These are phyloP conservation scores for Mongoloraphidia duomilia DNA, from an alignment of 2,888 invertebrate genomes.

Conservation along the genomic window DNA sequence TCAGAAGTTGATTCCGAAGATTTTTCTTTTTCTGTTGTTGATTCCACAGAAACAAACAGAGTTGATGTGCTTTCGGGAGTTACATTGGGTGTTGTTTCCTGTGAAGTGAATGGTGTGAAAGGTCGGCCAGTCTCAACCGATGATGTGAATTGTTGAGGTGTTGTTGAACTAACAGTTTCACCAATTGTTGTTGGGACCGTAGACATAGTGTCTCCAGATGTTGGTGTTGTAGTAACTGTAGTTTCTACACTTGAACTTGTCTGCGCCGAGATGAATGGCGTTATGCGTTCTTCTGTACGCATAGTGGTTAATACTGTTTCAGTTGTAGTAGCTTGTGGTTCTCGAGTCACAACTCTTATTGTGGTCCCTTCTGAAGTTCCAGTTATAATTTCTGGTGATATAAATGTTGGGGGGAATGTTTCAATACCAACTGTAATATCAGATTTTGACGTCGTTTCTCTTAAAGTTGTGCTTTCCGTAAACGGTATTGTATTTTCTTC, in stretches of 20 bases:
- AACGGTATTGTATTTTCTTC: constrained; percentile 1
- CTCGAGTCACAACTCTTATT: no score
- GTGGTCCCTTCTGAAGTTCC: no score
- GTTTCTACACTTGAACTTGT: not conserved
- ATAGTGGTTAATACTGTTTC: no score
- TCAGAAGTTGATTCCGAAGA: constrained; percentile 8
- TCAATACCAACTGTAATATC: not conserved
- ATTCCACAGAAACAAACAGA: constrained; percentile 2
- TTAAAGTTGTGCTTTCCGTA: not conserved
- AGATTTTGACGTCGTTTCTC: not conserved
- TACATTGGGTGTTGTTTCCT: constrained; percentile 12
- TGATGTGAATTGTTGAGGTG: not conserved
- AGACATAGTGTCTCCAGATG: not conserved
- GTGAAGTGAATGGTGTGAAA: not conserved
- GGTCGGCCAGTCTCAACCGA: not conserved
- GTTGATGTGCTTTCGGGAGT: constrained; percentile 13
- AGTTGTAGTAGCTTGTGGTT: no score
- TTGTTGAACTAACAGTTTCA: not conserved
- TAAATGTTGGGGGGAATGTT: no score
- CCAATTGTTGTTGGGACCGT: not conserved
- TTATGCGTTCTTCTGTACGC: no score
- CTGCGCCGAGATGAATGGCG: no score
- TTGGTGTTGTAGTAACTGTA: constrained; percentile 6
- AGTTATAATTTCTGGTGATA: no score
- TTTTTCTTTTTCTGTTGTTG: constrained; percentile 4